A percentile compares a stretch with the other conserved stretches of the same genome.
phyloP scores from a whole-genome alignment of 2,797 vertebrate species.

The Avahi laniger region DNA sequence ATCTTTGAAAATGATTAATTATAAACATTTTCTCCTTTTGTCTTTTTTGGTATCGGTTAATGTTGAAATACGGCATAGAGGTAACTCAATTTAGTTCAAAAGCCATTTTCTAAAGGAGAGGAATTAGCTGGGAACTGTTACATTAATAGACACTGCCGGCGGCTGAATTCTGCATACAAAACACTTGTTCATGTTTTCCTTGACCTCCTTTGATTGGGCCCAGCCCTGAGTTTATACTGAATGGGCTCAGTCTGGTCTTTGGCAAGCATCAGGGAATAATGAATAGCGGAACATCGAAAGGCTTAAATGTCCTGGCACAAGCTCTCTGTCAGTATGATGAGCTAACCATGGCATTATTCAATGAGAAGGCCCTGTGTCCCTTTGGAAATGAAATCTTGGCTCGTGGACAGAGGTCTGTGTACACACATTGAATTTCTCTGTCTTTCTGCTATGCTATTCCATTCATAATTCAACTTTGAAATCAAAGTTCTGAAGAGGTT shows the following conservation, averaged over 20 bases:
- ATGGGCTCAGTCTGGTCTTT: constrained; percentile 78
- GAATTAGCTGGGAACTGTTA: constrained; percentile 78
- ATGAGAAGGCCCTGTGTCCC: constrained; percentile 74
- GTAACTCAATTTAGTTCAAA: constrained; percentile 80
- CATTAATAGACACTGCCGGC: constrained; percentile 72
- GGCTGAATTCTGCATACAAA: constrained; percentile 76
- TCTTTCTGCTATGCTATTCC: constrained; percentile 66
- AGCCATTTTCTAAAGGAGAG: constrained; percentile 77
- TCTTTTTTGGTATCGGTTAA: constrained; percentile 14
- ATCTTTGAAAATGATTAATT: constrained; percentile 57
- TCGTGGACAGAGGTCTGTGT: constrained; percentile 72
- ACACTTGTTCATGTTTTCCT: constrained; percentile 80
- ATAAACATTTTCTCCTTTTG: constrained; percentile 32
- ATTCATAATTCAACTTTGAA: constrained; percentile 81
- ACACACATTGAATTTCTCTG: constrained; percentile 79
- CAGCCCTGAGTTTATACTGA: constrained; percentile 77
- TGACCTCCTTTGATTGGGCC: constrained; percentile 77
- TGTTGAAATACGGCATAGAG: constrained; percentile 70
- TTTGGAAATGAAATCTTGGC: constrained; percentile 82
- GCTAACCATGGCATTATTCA: constrained; percentile 75
- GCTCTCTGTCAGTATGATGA: constrained; percentile 72
- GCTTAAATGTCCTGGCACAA: constrained; percentile 77
- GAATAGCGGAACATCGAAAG: constrained; percentile 76
- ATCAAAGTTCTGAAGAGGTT: constrained; percentile 78
- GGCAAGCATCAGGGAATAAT: constrained; percentile 72